Evolutionary conservation across 2,888 invertebrate species (phyloP).

Genomic region (Gibbula magus): DNA sequence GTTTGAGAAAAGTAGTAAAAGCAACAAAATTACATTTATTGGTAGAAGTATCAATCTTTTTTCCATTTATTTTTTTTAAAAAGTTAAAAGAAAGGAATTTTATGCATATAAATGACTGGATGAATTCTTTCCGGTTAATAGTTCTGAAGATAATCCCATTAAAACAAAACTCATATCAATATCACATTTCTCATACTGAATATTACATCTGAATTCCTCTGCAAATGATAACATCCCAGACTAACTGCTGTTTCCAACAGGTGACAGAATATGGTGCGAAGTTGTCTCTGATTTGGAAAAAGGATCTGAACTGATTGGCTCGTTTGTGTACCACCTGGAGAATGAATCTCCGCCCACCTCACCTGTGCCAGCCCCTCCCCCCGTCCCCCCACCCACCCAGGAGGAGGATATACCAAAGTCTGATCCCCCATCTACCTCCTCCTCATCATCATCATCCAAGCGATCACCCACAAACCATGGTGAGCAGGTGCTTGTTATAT

Average conservation of each 20-base stretch:
- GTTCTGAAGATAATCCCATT: too few species aligned
- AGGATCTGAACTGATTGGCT: slow-evolving; percentile 63
- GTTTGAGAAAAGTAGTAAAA: too few species aligned
- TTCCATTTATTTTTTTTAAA: too few species aligned
- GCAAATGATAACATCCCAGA: too few species aligned
- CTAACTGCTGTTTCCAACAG: slow-evolving; percentile 37
- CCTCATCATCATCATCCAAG: slow-evolving; percentile 14
- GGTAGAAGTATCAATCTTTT: too few species aligned
- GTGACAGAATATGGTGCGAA: slow-evolving; percentile 67
- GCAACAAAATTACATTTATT: too few species aligned
- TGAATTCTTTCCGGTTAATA: too few species aligned
- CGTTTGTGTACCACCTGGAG: slow-evolving; percentile 53
- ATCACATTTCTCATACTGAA: too few species aligned
- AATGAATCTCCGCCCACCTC: slow-evolving; percentile 18
- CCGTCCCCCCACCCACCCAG: neutral
- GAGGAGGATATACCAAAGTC: slow-evolving; percentile 4
- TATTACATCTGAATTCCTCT: too few species aligned
- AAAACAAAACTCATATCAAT: too few species aligned
- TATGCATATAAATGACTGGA: too few species aligned
- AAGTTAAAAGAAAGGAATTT: too few species aligned
- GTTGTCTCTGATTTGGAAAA: slow-evolving; percentile 60
- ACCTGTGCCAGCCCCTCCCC: neutral
- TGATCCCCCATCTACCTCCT: slow-evolving; percentile 1
- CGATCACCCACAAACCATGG: slow-evolving; percentile 37
- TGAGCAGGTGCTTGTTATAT: slow-evolving; percentile 30